Percentiles rank a stretch among this genome's conserved stretches.
These are phyloP conservation scores for Cyphomyrus plagiostoma DNA, from an alignment of 2,113 vertebrate species.

Conservation along the genomic window DNA sequence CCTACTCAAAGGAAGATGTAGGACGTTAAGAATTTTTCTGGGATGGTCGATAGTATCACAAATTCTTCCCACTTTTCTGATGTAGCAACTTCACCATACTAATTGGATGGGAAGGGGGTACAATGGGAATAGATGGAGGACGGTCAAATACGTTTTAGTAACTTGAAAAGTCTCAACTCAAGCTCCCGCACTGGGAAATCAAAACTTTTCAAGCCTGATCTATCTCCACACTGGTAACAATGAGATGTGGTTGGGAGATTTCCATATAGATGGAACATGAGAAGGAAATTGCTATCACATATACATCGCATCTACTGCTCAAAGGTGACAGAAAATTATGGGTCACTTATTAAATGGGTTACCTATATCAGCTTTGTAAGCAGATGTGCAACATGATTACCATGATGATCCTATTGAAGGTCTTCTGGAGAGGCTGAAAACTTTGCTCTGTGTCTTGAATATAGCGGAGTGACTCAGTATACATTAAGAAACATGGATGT, in stretches of 20 bases:
- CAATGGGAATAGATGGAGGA: neutral
- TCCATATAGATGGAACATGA: neutral
- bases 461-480: neutral
- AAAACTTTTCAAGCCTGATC: neutral
- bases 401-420: neutral
- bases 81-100: neutral
- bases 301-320: neutral
- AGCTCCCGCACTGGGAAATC: neutral
- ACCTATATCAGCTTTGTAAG: neutral
- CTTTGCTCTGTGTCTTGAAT: neutral
- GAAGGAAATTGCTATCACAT: neutral
- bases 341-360: neutral
- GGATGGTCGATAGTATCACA: neutral
- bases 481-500: neutral
- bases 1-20: neutral
- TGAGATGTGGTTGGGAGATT: neutral
- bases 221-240: neutral
- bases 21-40: neutral
- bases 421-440: neutral
- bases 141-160: neutral
- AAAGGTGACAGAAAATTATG: neutral
- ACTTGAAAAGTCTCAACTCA: neutral
- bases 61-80: neutral
- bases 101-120: neutral
- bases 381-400: neutral